Evolutionary conservation across 1,140 invertebrate genomes (phyloP).

Genomic region (Drosophila tropicalis): DNA sequence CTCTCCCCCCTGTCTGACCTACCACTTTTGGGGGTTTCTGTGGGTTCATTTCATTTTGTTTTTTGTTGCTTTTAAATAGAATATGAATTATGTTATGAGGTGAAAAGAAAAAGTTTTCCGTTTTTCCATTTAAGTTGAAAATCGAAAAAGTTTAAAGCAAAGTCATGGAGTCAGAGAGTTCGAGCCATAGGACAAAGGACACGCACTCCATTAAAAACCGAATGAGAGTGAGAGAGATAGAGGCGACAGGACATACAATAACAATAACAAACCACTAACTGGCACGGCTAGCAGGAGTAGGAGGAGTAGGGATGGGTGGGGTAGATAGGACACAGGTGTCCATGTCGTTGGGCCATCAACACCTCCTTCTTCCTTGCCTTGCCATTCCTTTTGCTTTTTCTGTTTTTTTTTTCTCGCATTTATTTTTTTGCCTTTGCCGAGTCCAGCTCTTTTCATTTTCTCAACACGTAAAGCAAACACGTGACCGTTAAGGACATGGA

Average conservation of each 20-base stretch:
- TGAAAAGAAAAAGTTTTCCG: slow-evolving; percentile 56
- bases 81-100: slow-evolving; percentile 72
- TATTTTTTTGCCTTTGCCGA: slow-evolving; percentile 8
- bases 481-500: slow-evolving; percentile 77
- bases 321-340: slow-evolving; percentile 66
- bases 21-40: slow-evolving; percentile 16
- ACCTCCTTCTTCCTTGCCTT: slow-evolving; percentile 46
- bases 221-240: slow-evolving; percentile 26
- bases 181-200: slow-evolving; percentile 40
- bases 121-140: slow-evolving; percentile 73
- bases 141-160: slow-evolving; percentile 75
- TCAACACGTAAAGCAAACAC: slow-evolving; percentile 80
- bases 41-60: background rate
- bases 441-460: slow-evolving; percentile 74
- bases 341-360: slow-evolving; percentile 75
- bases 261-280: slow-evolving; percentile 75
- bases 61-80: slow-evolving; percentile 59
- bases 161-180: slow-evolving; percentile 17
- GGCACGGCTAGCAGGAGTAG: slow-evolving; percentile 25
- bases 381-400: background rate
- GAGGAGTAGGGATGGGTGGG: background rate
- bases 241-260: slow-evolving; percentile 60
- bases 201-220: slow-evolving; percentile 70
- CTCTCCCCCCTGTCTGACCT: too few species aligned
- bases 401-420: background rate